Base-by-base conservation (phyloP, 2,113 vertebrate genomes). In the Oncorhynchus kisutch region DNA sequence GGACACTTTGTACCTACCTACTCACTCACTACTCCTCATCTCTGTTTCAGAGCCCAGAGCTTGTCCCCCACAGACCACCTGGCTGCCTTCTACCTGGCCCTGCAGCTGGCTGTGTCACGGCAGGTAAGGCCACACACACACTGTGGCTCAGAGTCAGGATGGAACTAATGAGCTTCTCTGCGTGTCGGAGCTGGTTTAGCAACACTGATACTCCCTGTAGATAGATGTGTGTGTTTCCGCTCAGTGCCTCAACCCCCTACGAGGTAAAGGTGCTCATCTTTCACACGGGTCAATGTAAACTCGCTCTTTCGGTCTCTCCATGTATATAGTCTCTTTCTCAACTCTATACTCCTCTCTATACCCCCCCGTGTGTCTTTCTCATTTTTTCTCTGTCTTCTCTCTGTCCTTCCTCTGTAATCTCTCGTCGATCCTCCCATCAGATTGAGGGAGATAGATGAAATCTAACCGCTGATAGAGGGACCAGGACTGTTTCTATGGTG, bases 101-200 rank as follows among this genome's bases (percentile, higher is more conserved):
- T 99, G 83, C 98, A 99, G 91, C 94, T 99, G 22, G 97, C 98
- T 69, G 97, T 99, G 85, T 99, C 97, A 87, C 94, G 98, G 89
- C 98, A 99, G 97, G 97, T 99, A 86, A 94, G 91, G 59, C 2
- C 31, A n/a, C 11, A 7, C 3, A 34, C 39, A 70, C 45, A 49
- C 34, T 34, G 34, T 39, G 39, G 8, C 39, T 39, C 39, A 45
- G 9, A 45, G 39, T 45, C 9, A 45, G 39, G 39, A 45, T 45
- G 39, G 39, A 2, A 45, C 39, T 45, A 45, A 45, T 45, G 9
- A 45, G 39, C 9, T 12, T 45, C 39, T 11, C 39, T 45, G 39
- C 39, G 9, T 45, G 39, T 45, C 9, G 2, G 9, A 45, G 39
- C 39, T 45, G 39, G 39, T 45, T 9, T 45, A 45, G 2, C 39